Conservation (phyloP, 2,113 vertebrate species). For the Centropus unirufus region DNA sequence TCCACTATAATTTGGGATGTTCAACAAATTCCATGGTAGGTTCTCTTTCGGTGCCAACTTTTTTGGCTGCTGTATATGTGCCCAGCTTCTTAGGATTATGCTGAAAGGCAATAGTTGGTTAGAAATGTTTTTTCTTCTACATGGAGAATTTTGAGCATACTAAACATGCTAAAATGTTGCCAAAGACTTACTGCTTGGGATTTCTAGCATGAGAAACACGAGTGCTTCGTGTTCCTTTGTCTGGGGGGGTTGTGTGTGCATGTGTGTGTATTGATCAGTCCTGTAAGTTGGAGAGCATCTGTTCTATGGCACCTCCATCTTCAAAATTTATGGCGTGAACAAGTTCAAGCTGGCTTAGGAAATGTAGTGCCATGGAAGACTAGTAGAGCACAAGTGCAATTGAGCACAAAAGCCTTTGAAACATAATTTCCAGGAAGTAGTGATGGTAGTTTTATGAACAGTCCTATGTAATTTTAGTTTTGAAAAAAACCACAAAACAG, state of each 20-base stretch:
- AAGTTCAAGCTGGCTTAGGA: not conserved
- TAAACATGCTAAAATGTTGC: not conserved
- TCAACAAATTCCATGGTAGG: not conserved
- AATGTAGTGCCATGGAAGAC: not conserved
- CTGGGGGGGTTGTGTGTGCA: fast-evolving
- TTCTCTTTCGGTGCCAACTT: not conserved
- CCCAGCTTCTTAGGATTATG: not conserved
- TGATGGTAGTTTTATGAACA: not conserved
- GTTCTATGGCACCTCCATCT: not conserved
- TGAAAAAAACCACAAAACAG: not conserved
- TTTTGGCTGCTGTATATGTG: not conserved
- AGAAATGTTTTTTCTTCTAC: not conserved
- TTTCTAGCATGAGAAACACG: not conserved
- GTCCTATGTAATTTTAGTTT: not conserved
- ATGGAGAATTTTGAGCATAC: not conserved
- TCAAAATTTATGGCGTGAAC: not conserved
- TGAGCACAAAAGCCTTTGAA: not conserved
- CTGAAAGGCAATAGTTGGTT: not conserved
- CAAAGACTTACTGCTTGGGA: not conserved
- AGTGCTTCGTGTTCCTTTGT: not conserved
- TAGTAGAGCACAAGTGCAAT: not conserved
- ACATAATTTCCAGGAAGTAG: not conserved
- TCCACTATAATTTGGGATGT: not conserved
- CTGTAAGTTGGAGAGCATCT: not conserved
- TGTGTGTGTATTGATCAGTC: not conserved